Percentiles rank a stretch among this genome's conserved stretches.
Conservation (phyloP, 92 coral and sea anemone genomes). For the Epizoanthus rinbou region DNA sequence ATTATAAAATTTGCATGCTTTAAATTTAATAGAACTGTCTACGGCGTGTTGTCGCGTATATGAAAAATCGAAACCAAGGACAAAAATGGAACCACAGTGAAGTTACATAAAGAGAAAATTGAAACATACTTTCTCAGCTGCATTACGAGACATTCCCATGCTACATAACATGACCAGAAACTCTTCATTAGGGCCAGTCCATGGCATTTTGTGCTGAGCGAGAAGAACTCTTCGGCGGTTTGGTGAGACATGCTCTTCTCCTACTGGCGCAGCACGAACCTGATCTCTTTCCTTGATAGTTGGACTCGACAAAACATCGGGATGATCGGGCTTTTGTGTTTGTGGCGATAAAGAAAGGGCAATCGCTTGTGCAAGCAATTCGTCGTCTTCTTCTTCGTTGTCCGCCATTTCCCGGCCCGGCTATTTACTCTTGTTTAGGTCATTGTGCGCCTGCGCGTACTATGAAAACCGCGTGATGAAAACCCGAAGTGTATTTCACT, state of each 20-base stretch:
- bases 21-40: no score
- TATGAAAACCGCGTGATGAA: no score
- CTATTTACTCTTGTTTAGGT: no score
- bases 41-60: no score
- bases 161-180: conserved; percentile 59
- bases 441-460: no score
- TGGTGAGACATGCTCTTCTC: conserved; percentile 17
- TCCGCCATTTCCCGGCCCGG: conserved; percentile 36
- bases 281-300: background rate
- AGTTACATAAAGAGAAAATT: background rate
- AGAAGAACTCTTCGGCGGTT: conserved; percentile 28
- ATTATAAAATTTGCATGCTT: no score
- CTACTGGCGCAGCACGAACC: conserved; percentile 15
- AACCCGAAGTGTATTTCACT: no score
- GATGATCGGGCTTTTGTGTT: background rate
- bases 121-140: conserved; percentile 75
- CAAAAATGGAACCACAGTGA: background rate
- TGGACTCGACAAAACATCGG: conserved; percentile 10
- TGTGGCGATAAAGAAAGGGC: conserved; percentile 35
- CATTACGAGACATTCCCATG: conserved; percentile 83
- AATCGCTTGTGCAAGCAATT: conserved; percentile 31
- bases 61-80: no score
- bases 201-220: conserved; percentile 27
- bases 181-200: conserved; percentile 74
- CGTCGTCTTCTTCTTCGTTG: conserved; percentile 29